phyloP scores from a whole-genome alignment of 1,140 invertebrate species.

The Brachionus manjavacas region DNA sequence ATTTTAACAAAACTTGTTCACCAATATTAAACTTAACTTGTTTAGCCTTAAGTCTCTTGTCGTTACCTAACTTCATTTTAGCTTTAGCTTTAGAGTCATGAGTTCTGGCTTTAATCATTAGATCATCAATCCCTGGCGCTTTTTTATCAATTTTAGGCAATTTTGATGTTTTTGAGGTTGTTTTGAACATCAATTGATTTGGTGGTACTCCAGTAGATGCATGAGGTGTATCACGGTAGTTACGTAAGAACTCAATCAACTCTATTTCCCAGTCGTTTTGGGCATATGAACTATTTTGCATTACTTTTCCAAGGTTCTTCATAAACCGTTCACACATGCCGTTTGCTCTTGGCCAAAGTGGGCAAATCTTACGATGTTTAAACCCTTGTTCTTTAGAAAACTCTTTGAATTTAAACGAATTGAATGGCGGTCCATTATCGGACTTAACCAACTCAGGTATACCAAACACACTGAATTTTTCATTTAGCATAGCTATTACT shows the following conservation, averaged over 20 bases:
- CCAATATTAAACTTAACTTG: background rate
- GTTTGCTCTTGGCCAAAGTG: constrained; percentile 45
- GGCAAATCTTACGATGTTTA: constrained; percentile 48
- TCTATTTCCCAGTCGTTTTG: background rate
- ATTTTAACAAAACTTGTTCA: constrained; percentile 8
- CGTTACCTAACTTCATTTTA: background rate
- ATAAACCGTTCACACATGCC: background rate
- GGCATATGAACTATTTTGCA: constrained; percentile 49
- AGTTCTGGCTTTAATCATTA: background rate
- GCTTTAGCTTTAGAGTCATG: background rate
- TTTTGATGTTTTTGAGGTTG: background rate
- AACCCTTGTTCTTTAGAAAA: constrained; percentile 44
- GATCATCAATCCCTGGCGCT: background rate
- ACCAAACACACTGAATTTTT: constrained; percentile 44
- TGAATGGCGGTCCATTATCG: constrained; percentile 46
- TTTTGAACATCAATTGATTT: background rate
- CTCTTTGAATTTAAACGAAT: constrained; percentile 42
- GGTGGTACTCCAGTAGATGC: background rate
- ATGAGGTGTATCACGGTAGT: background rate
- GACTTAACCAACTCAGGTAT: constrained; percentile 44
- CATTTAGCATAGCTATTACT: background rate
- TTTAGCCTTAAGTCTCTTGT: constrained; percentile 4
- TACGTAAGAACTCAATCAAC: background rate
- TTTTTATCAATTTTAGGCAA: background rate
- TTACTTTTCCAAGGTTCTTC: constrained; percentile 27